Evolutionary conservation across 2,113 vertebrate species (phyloP), one percentile per base, ranked within the genome.

Genomic region (Epinephelus lanceolatus): DNA sequence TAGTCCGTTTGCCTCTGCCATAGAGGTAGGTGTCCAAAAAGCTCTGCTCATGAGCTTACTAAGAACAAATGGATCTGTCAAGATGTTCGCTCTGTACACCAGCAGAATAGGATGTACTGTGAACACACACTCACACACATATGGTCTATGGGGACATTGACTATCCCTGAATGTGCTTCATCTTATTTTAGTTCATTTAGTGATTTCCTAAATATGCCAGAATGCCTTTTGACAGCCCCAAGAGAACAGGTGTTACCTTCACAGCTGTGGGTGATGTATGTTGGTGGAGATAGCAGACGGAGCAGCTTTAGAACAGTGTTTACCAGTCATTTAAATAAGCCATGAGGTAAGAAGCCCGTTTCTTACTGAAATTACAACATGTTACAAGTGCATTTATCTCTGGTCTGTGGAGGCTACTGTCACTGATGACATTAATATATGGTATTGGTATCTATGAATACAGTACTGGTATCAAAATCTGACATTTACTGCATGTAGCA

Each of bases 31-130:
- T 23, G 51, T 61, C 60, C 30, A 27, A 49, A 60, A 30, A 40
- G 52, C 49, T 63, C 23, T 53, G 17, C 30, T 61, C 30, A 11
- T 56, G 33, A 68, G 62, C 45, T 45, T 30, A 70, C 23, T 9
- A 33, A 59, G 27, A 59, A 62, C 17, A 45, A 85, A 76, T 59
- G 18, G 37, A 45, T 4, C 17, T 63, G 42, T 76, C 59, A 42
- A 56, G 8, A 47, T 40, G 17, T 37, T 61, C 9, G 27, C 10
- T 18, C 17, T 61, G 56, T 33, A 33, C 65, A 76, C 17, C 17
- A 30, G 11, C 6, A 66, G 25, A 66, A 71, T 6, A 40, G 5
- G 13, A 62, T 47, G 45, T 4, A 17, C 33, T 14, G 18, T 12
- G 55, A 19, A 66, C 25, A n/a, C 23, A 51, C 17, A 51, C 49